Evolutionary conservation across 2,113 vertebrate species (phyloP).

Genomic region (Melanocharis versteri): DNA sequence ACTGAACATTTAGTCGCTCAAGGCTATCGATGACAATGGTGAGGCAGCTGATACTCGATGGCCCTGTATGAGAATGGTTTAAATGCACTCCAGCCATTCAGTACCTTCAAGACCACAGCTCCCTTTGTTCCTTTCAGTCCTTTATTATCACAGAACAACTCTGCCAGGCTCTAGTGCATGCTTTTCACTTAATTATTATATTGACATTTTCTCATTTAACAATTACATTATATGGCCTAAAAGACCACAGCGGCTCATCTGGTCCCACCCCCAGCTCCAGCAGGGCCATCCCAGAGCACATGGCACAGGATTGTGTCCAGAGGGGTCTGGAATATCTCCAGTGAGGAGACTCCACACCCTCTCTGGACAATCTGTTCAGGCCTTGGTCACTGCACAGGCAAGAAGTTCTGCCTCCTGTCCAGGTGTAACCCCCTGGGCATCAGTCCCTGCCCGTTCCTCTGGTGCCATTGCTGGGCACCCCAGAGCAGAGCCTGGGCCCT

Average conservation of each 20-base stretch:
- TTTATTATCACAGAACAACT: neutral
- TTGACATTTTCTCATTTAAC: neutral
- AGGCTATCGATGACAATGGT: neutral
- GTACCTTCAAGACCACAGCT: neutral
- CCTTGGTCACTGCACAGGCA: fast-evolving
- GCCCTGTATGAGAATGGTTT: neutral
- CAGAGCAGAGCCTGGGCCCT: neutral
- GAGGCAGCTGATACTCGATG: neutral
- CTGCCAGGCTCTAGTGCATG: neutral
- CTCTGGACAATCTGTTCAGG: neutral
- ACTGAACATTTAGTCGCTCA: fast-evolving
- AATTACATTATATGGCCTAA: neutral
- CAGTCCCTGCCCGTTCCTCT: neutral
- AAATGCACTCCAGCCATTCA: neutral
- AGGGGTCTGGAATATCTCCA: fast-evolving
- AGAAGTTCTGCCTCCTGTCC: neutral
- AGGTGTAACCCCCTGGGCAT: neutral
- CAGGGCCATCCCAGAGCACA: neutral
- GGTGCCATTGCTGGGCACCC: neutral
- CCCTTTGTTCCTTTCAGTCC: neutral
- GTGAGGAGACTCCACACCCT: neutral
- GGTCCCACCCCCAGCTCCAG: too few species aligned
- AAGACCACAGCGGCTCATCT: too few species aligned
- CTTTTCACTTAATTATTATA: neutral
- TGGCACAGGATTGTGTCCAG: neutral